Conservation (phyloP, 23 tunicate species). For the Ciona savignyi region DNA sequence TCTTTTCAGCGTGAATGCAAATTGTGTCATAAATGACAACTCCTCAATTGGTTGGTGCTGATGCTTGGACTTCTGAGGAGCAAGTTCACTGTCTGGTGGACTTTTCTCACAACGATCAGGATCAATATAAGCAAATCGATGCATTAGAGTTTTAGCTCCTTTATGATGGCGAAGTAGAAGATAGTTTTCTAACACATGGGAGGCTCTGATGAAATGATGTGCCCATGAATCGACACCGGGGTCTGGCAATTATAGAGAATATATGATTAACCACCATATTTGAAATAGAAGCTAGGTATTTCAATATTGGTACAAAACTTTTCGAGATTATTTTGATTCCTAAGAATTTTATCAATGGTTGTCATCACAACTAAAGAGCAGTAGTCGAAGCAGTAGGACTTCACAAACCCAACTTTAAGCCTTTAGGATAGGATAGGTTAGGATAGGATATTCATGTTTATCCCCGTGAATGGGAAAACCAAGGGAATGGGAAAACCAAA, state of each 20-base stretch:
- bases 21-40: conserved; percentile 37
- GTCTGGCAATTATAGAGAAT: neutral
- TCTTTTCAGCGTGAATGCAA: conserved; percentile 39
- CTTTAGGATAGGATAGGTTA: too few relatives aligned
- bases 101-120: conserved; percentile 37
- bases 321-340: too few relatives aligned
- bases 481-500: too few relatives aligned
- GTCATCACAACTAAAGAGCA: too few relatives aligned
- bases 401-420: too few relatives aligned
- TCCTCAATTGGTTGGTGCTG: conserved; percentile 13
- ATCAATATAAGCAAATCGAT: conserved; percentile 47
- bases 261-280: too few relatives aligned
- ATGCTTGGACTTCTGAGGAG: neutral
- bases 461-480: too few relatives aligned
- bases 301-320: too few relatives aligned
- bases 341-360: too few relatives aligned
- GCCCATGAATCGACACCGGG: conserved; percentile 30
- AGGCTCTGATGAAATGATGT: conserved; percentile 19
- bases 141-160: conserved; percentile 31
- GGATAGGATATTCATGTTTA: too few relatives aligned
- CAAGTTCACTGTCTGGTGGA: neutral
- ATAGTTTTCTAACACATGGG: conserved; percentile 45
- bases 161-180: conserved; percentile 34
- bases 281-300: too few relatives aligned
- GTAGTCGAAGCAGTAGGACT: too few relatives aligned